Evolutionary conservation across 2,797 vertebrate species (phyloP), one percentile per base, ranked within the genome.

Genomic region (Kryptolebias ocellatus): DNA sequence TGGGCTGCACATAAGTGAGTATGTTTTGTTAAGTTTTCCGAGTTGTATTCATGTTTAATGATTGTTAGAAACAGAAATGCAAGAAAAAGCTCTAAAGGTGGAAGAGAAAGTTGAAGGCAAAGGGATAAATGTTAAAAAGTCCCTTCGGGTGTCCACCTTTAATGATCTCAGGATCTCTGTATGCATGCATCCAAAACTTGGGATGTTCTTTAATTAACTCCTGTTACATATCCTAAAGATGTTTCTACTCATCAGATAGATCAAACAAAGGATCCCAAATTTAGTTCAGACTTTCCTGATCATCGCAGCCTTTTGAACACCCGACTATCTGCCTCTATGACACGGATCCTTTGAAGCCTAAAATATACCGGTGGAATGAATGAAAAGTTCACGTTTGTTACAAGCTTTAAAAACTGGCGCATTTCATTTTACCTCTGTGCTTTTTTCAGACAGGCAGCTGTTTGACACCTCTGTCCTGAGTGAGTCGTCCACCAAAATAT

Each of bases 181-280:
- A 42, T 12, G 79, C 73, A 87, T 88, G 79, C 70, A 88, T 89
- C 79, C 80, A 53, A 87, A 89, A 78, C 45, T 65, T 72, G 52
- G 24, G 76, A 81, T 54, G 73, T 70, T 80, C 70, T 85, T 88
- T 91, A 83, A 75, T 85, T 79, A 85, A 92, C 76, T 81, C 53
- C 69, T 82, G 64, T 85, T 87, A 85, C 90, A 91, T 89, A 89
- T 90, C 82, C 90, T 80, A 90, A 85, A 87, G 80, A 88, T 86
- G 79, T 83, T 90, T 79, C 5, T 67, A 79, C 78, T 86, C 78
- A 83, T 90, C 90, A 83, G 85, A 83, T 71, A 63, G 64, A 83
- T 52, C 76, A 79, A 79, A 70, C 72, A 76, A 85, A 87, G 71
- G 67, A 85, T 64, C 31, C 64, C 28, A 61, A 69, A 86, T 84